Conservation (phyloP, 2,113 vertebrate genomes). For the Ceyx melanurus region DNA sequence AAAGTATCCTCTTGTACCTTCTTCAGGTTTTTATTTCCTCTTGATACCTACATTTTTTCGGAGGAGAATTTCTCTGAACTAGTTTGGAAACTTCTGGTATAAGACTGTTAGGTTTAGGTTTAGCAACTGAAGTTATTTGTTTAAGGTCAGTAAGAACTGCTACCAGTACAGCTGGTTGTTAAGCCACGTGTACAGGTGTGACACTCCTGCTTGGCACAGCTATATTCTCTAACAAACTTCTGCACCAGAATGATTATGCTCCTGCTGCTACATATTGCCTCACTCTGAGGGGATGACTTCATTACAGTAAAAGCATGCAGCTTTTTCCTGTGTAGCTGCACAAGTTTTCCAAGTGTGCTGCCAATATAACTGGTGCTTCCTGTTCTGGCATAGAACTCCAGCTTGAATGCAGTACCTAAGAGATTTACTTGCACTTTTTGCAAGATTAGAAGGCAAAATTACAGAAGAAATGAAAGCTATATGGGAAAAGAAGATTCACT, state of each 20-base stretch:
- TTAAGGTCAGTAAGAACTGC: background rate
- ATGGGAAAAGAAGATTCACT: background rate
- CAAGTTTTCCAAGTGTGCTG: background rate
- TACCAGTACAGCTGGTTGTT: background rate
- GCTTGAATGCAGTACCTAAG: background rate
- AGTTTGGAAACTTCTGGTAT: background rate
- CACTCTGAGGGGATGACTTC: background rate
- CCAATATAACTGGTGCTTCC: background rate
- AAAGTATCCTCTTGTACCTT: background rate
- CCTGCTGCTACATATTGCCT: background rate
- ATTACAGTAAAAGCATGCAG: background rate
- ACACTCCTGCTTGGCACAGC: background rate
- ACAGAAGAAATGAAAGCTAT: background rate
- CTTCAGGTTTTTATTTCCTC: background rate
- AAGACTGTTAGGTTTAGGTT: background rate
- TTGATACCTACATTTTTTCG: background rate
- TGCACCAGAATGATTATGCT: background rate
- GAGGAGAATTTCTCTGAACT: background rate
- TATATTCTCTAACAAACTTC: background rate
- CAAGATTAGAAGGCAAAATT: background rate
- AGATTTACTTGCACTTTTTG: background rate
- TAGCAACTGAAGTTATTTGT: background rate
- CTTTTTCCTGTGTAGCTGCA: background rate
- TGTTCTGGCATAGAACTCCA: background rate
- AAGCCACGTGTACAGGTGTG: background rate